Conservation (phyloP, 2,113 vertebrate genomes). For the Melospiza melodia region DNA sequence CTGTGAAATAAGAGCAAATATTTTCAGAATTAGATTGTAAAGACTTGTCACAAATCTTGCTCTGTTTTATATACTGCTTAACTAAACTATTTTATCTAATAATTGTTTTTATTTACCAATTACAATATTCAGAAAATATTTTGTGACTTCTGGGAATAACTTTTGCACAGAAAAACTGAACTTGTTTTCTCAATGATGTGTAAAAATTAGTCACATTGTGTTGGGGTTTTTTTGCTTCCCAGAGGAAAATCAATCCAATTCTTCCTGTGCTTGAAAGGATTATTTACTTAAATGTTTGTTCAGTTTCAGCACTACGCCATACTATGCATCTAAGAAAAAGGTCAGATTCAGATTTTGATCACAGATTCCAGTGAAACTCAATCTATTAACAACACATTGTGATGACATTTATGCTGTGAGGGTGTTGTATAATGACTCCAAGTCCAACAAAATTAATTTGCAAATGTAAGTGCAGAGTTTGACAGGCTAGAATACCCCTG, state of each 20-base stretch:
- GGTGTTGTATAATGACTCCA: not conserved
- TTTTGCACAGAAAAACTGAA: not conserved
- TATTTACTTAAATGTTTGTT: slow-evolving; percentile 16
- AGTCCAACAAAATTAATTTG: slow-evolving; percentile 7
- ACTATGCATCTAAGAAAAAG: not conserved
- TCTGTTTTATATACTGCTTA: not conserved
- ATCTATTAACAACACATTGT: not conserved
- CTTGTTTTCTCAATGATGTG: not conserved
- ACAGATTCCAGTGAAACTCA: not conserved
- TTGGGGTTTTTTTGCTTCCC: not conserved
- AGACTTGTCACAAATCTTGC: not conserved
- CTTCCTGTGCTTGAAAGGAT: not conserved
- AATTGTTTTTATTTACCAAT: not conserved
- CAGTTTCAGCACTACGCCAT: not conserved
- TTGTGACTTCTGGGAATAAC: not conserved
- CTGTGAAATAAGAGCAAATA: slow-evolving; percentile 5
- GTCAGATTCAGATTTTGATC: not conserved
- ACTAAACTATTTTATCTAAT: not conserved
- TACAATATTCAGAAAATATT: not conserved
- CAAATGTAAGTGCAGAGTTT: not conserved
- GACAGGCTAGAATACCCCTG: not conserved
- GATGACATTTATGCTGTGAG: not conserved
- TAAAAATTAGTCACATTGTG: slow-evolving; percentile 6
- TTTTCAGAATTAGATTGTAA: slow-evolving; percentile 24
- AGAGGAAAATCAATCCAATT: not conserved